Base-by-base conservation (phyloP, 1,140 invertebrate species). In the Bacillus rossius region DNA sequence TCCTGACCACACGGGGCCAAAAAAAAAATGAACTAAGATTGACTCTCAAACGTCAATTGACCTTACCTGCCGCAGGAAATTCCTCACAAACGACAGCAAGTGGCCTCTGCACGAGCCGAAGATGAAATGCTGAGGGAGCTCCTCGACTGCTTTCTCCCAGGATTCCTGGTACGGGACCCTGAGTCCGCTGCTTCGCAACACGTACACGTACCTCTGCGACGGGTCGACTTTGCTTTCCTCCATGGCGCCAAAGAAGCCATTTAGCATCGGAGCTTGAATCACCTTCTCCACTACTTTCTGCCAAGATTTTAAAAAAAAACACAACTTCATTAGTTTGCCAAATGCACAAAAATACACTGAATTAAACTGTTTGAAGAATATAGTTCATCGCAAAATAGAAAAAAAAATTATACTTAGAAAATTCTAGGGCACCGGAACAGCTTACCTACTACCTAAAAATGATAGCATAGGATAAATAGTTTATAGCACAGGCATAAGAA, bases 251-350 rank as follows among this genome's bases (percentile, higher is more conserved):
- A 86, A 88, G 20, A 79, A 69, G 0, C 82, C 81, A 38, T 87
- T 77, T 3, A 91, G 65, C 14, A 80, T 77, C 14, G 87, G 86
- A 2, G 85, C 81, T 57, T 82, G 77, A 1, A 84, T 77, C 0
- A 83, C 68, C 64, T 81, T 81, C 34, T 86, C 82, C 0, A 87
- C 75, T 16, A 85, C 73, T 80, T 82, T 81, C 84, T 87, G 66
- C 29, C 62, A 73, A 61, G 55, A 60, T 59, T n/a, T n/a, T n/a
- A n/a, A 51, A 43, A 42, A 52, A 58, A 47, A 17, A 42, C 40
- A 47, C 4, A 45, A 45, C 4, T 45, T 45, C 43, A 20, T 3
- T 45, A 20, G n/a, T n/a, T n/a, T n/a, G n/a, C n/a, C n/a, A n/a
- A n/a, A n/a, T n/a, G n/a, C n/a, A n/a, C n/a, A n/a, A n/a, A n/a